Evolutionary conservation across 2,797 vertebrate species (phyloP).

Genomic region (Epinephelus malabaricus): DNA sequence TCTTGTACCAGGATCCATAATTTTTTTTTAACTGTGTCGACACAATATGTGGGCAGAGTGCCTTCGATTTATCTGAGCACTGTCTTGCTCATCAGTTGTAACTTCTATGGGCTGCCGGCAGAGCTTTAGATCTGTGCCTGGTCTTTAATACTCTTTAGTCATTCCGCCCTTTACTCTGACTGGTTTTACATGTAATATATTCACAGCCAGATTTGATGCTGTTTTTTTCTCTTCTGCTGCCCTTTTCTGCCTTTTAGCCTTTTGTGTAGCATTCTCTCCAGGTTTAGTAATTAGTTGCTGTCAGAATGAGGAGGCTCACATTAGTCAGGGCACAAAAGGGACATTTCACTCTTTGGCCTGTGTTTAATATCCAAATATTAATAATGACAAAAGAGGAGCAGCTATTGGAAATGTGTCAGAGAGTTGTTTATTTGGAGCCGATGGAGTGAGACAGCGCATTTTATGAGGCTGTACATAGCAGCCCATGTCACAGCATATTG

Average conservation of each 20-base stretch:
- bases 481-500: background rate
- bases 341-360: conserved; percentile 28
- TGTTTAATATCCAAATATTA: conserved; percentile 52
- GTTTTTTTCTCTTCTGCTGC: conserved; percentile 15
- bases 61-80: background rate
- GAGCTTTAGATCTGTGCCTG: conserved; percentile 31
- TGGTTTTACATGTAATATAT: conserved; percentile 24
- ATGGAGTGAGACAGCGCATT: conserved; percentile 1
- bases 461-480: background rate
- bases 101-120: background rate
- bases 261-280: conserved; percentile 38
- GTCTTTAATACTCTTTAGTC: conserved; percentile 36
- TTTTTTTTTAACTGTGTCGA: background rate
- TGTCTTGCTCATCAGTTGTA: background rate
- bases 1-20: background rate
- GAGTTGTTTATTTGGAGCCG: conserved; percentile 34
- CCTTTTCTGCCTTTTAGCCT: conserved; percentile 40
- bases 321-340: conserved; percentile 33
- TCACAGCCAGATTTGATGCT: conserved; percentile 34
- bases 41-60: background rate
- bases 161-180: conserved; percentile 18
- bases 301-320: conserved; percentile 51
- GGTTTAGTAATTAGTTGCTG: conserved; percentile 55
- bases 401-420: conserved; percentile 29
- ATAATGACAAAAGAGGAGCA: conserved; percentile 29